phyloP scores from a whole-genome alignment of 2,113 vertebrate species.

The Thryonomys swinderianus region DNA sequence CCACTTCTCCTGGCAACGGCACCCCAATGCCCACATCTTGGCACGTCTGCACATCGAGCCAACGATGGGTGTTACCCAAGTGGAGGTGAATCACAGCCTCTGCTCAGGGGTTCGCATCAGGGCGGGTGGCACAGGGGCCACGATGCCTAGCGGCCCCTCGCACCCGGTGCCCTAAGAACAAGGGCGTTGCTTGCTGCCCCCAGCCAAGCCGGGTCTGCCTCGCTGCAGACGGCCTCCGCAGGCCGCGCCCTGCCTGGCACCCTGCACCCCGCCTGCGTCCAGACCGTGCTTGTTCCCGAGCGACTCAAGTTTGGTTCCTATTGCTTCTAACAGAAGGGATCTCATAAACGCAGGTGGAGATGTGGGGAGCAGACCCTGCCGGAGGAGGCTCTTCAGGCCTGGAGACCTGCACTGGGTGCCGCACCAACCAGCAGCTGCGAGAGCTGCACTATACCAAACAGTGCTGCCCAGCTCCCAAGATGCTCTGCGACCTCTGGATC shows the following conservation, averaged over 20 bases:
- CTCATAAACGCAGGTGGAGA: not conserved
- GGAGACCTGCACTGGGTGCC: too few relatives aligned
- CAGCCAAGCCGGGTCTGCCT: not conserved
- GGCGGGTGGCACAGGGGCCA: not conserved
- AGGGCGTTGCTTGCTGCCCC: not conserved
- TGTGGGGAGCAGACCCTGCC: too few relatives aligned
- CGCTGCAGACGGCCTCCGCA: not conserved
- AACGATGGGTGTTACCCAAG: not conserved
- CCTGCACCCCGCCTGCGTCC: not conserved
- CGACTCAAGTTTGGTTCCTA: not conserved
- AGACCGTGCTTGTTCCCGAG: not conserved
- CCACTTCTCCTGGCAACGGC: not conserved
- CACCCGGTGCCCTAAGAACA: not conserved
- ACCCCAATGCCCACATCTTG: not conserved
- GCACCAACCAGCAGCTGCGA: too few relatives aligned
- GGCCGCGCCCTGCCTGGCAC: not conserved
- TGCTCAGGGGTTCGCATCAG: not conserved
- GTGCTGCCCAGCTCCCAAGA: too few relatives aligned
- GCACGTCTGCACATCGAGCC: not conserved
- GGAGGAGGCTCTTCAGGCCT: too few relatives aligned
- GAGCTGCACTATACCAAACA: too few relatives aligned
- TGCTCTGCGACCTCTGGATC: too few relatives aligned
- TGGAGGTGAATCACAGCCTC: not conserved
- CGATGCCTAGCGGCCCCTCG: not conserved
- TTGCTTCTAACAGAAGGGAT: not conserved